A percentile compares a stretch with the other conserved stretches of the same genome.
These are phyloP conservation scores for Cataglyphis hispanica DNA, from an alignment of 1,140 invertebrate species.

Conservation along the genomic window DNA sequence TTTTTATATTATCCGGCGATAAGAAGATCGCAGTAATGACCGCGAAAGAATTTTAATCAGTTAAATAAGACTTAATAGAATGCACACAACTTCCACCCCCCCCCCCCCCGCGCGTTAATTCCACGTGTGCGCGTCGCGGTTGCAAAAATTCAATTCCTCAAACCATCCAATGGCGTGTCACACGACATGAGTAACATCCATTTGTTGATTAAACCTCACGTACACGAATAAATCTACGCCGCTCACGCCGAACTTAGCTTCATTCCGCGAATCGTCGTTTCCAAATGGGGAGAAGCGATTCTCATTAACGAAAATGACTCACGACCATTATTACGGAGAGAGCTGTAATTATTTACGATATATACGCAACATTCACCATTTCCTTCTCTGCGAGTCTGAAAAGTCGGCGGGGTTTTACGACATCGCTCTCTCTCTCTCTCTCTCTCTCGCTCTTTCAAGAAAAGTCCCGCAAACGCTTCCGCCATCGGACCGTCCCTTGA, in stretches of 20 bases:
- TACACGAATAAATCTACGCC: conserved; percentile 60
- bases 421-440: conserved; percentile 37
- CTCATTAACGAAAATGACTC: conserved; percentile 65
- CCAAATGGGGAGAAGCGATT: conserved; percentile 15
- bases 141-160: conserved; percentile 64
- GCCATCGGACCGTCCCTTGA: conserved; percentile 62
- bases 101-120: not conserved
- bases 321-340: conserved; percentile 15
- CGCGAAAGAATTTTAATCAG: not conserved
- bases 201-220: conserved; percentile 61
- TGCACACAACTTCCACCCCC: not conserved
- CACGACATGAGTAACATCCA: conserved; percentile 56
- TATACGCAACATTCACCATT: conserved; percentile 34
- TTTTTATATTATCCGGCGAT: not conserved
- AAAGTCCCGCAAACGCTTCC: conserved; percentile 69
- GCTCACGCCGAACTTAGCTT: conserved; percentile 41
- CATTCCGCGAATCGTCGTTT: conserved; percentile 1
- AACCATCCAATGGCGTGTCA: conserved; percentile 26
- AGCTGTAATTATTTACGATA: conserved; percentile 43
- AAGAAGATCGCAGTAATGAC: not conserved
- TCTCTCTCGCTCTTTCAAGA: not conserved
- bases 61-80: conserved; percentile 28
- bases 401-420: conserved; percentile 50
- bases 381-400: not conserved
- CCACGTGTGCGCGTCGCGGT: not conserved